Percentiles rank a stretch among this genome's conserved stretches.
Conservation (phyloP, 2,797 vertebrate genomes). For the Squalus acanthias region DNA sequence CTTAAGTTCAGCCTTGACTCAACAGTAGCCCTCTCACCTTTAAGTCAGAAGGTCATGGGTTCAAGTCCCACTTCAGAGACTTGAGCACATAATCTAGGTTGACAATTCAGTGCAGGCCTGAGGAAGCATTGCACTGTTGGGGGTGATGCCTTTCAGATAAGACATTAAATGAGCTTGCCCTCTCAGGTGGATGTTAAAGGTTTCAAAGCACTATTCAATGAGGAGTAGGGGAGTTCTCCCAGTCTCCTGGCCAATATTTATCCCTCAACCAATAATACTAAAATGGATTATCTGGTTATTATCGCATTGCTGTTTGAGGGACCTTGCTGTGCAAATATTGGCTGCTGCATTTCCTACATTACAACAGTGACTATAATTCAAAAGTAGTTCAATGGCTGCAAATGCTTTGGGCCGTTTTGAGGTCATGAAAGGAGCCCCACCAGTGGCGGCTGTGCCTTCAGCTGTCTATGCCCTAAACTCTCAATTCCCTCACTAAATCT, state of each 20-base stretch:
- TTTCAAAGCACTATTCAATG: background rate
- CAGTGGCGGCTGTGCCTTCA: background rate
- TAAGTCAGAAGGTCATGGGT: background rate
- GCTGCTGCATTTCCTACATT: background rate
- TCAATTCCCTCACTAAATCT: background rate
- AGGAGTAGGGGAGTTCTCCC: background rate
- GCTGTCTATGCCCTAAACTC: too few relatives aligned
- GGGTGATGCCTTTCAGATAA: background rate
- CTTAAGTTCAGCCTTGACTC: background rate
- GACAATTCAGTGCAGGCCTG: too few relatives aligned
- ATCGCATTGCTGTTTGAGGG: background rate
- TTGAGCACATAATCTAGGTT: slow-evolving; percentile 20
- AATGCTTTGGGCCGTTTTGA: background rate
- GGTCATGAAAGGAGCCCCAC: background rate
- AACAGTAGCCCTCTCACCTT: background rate
- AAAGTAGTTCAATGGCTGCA: background rate
- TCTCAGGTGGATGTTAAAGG: background rate
- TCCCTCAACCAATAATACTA: background rate
- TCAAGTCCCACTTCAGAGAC: background rate
- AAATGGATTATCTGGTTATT: background rate
- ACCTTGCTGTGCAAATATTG: background rate
- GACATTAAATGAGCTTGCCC: background rate
- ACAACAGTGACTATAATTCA: background rate
- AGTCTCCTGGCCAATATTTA: background rate
- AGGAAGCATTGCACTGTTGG: background rate